Base-by-base conservation (phyloP, 2,797 vertebrate species). In the Leptatherina wallacei region DNA sequence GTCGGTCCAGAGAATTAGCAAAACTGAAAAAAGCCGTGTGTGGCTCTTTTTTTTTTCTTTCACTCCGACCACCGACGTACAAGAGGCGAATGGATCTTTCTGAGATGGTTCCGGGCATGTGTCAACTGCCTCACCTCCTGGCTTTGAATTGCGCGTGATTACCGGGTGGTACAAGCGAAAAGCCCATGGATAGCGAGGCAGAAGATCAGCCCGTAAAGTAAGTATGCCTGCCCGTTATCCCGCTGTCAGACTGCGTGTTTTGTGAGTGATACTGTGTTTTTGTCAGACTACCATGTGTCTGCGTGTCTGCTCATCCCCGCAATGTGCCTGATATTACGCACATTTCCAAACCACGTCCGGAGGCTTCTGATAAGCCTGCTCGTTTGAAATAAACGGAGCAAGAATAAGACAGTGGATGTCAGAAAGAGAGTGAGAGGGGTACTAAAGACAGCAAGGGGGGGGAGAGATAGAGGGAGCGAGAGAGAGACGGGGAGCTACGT, bases 181-280 rank as follows among this genome's bases (percentile, higher is more conserved):
- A 78, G 63, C 91, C 85, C 80, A 90, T 91, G 92, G 92, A 92
- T 74, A 79, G 82, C 83, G 73, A 85, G 64, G 44, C 73, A 67
- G 84, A 86, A 79, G 83, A 90, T 80, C 88, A 88, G 72, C 66
- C 80, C 77, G 86, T 64, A 71, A 90, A 91, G 94, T 94, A 89
- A 95, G 94, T 94, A 78, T 51, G 65, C 55, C 5, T 84, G 75
- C 73, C 70, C 68, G 78, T 58, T 24, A 40, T 42, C 14, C 42
- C 18, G 16, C 40, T 36, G 42, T 11, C 20, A 54, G 44, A 56
- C 67, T 38, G 32, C 16, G 47, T 36, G 16, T 69, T 36, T 32
- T 47, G 61, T 74, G 63, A 44, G 30, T 64, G 52, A 40, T 73
- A 59, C 47, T 70, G 61, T 58, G 30, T 54, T 18, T 57, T n/a